Evolutionary conservation across 2,888 invertebrate species (phyloP).

Genomic region (Hydroisotoma schaefferi): DNA sequence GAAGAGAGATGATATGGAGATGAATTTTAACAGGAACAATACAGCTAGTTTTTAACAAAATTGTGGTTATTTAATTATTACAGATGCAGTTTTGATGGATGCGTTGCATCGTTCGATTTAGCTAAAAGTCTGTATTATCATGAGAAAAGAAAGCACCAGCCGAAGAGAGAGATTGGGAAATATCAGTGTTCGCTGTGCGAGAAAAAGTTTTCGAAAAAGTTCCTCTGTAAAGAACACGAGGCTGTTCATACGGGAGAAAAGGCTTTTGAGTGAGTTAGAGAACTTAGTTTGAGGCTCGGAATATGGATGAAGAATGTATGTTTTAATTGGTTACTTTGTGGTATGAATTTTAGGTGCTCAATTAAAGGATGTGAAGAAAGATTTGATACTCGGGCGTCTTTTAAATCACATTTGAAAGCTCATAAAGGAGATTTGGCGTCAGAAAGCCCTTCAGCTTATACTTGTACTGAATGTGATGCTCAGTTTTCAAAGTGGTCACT

Average conservation of each 20-base stretch:
- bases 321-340: not conserved
- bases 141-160: slow-evolving; percentile 24
- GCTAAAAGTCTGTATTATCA: slow-evolving; percentile 32
- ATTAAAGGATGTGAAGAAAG: slow-evolving; percentile 17
- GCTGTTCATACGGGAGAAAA: slow-evolving; percentile 27
- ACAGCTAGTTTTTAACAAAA: not conserved
- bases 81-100: slow-evolving; percentile 36
- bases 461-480: slow-evolving; percentile 27
- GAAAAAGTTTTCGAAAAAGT: slow-evolving; percentile 32
- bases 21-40: not conserved
- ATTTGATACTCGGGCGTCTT: slow-evolving; percentile 22
- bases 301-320: not conserved
- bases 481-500: slow-evolving; percentile 30
- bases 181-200: slow-evolving; percentile 33
- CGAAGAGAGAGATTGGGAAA: slow-evolving; percentile 3
- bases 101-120: slow-evolving; percentile 36
- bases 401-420: slow-evolving; percentile 24
- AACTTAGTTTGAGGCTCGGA: not conserved
- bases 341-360: slow-evolving; percentile 28
- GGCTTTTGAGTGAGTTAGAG: slow-evolving; percentile 31
- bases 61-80: not conserved
- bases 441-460: not conserved
- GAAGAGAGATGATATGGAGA: not conserved
- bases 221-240: slow-evolving; percentile 41
- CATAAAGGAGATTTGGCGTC: slow-evolving; percentile 15